Evolutionary conservation across 2,888 invertebrate species (phyloP).

Genomic region (Ypsolopha sequella): DNA sequence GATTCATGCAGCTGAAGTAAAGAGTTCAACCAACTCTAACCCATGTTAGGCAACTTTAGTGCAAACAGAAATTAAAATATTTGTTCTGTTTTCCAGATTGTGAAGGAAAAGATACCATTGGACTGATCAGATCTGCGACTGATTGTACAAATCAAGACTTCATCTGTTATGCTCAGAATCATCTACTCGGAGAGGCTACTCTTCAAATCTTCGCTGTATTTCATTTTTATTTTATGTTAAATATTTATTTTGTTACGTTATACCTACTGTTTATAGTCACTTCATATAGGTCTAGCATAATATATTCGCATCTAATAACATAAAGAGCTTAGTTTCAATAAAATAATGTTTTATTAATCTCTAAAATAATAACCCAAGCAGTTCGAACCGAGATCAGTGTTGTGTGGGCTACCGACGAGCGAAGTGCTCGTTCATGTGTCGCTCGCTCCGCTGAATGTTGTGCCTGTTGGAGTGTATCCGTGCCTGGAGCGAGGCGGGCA

Average conservation of each 20-base stretch:
- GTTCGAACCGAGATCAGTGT: background rate
- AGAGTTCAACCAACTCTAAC: too few relatives aligned
- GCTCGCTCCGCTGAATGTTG: constrained; percentile 86
- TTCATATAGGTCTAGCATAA: background rate
- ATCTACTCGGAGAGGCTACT: too few relatives aligned
- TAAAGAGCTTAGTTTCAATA: background rate
- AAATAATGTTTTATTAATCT: background rate
- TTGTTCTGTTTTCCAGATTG: constrained; percentile 72
- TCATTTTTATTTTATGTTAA: background rate
- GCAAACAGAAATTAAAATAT: background rate
- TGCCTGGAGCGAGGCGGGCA: constrained; percentile 81
- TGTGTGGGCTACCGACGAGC: constrained; percentile 68
- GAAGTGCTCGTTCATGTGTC: constrained; percentile 88
- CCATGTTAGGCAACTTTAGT: too few relatives aligned
- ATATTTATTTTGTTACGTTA: background rate
- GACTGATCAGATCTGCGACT: constrained; percentile 50
- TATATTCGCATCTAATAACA: background rate
- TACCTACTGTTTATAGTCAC: background rate
- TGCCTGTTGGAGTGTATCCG: constrained; percentile 90
- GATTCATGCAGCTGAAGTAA: too few relatives aligned
- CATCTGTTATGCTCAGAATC: too few relatives aligned
- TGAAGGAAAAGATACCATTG: constrained; percentile 79
- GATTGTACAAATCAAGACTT: too few relatives aligned
- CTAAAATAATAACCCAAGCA: background rate
- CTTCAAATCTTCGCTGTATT: background rate